Evolutionary conservation across 2,888 invertebrate species (phyloP), one percentile per base, ranked within the genome.

Genomic region (Philaethria dido): DNA sequence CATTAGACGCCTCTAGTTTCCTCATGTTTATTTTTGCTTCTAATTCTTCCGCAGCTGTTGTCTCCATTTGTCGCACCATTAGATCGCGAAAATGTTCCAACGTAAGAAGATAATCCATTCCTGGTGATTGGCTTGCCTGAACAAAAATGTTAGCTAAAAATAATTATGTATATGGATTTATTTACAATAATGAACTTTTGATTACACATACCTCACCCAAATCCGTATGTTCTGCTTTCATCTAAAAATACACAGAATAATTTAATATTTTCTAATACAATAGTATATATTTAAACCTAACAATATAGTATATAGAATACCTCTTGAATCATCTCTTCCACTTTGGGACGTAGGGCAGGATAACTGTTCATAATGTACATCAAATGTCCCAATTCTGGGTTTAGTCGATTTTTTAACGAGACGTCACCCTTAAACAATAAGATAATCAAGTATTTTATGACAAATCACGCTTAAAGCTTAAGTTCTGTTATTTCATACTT

Each of bases 11-110:
- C 73, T 90, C 92, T 25, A 93, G 77, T 67, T 87, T 90, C 70
- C 86, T 88, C 0, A 90, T 84, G 48, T 79, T 79, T 9, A 92
- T 78, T 72, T 93, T 93, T 13, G 81, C 80, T 0, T 82, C 77
- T 11, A 93, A 79, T 72, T 93, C 93, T 60, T 93, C 92, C 0
- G 87, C 88, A 0, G 94, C 94, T 0, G 92, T 88, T 2, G 82
- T 86, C 5, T 80, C 77, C 81, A 93, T 85, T 70, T 90, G 93
- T 3, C 70, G 76, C 5, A 85, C 73, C 83, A 92, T 89, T 69
- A 86, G 77, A 0, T 87, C 83, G 11, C 85, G 84, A 67, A 93
- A 89, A 52, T 80, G 79, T 71, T 89, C 87, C 63, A 93, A 71
- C 1, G 80, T 78, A n/a, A 78, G 22, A 16, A 92, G 74, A 68